Conservation (phyloP, 2,797 vertebrate species). For the Enteromius treurensis region DNA sequence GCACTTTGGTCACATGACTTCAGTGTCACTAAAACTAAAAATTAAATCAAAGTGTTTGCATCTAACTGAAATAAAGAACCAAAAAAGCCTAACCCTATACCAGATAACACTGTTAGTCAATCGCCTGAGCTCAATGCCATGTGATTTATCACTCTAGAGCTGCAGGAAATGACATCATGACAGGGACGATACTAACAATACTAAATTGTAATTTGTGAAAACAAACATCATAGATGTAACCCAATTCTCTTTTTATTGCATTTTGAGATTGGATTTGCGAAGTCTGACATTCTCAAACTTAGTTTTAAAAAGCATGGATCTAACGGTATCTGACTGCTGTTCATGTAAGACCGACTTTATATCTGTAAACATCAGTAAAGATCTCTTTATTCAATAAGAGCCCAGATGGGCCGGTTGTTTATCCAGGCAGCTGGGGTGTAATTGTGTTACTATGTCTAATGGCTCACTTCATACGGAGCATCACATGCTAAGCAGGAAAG, state of each 20-base stretch:
- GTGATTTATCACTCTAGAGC: background rate
- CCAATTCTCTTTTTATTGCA: background rate
- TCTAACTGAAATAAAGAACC: background rate
- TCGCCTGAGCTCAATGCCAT: background rate
- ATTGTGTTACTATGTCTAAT: conserved; percentile 56
- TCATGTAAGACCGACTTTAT: conserved; percentile 41
- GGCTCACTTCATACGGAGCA: conserved; percentile 17
- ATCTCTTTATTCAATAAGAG: conserved; percentile 56
- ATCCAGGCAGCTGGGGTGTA: conserved; percentile 40
- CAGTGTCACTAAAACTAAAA: background rate
- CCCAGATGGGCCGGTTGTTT: conserved; percentile 54
- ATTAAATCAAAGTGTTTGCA: background rate
- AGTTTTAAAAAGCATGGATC: conserved; percentile 17
- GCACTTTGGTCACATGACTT: background rate
- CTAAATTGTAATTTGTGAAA: background rate
- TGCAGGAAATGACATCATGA: background rate
- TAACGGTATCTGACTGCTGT: conserved; percentile 38
- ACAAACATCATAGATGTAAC: background rate
- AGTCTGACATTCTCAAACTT: conserved; percentile 32
- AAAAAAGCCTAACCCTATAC: background rate
- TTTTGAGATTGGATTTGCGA: conserved; percentile 22
- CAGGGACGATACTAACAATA: background rate
- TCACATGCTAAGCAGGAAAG: conserved; percentile 8
- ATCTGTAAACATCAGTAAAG: conserved; percentile 44
- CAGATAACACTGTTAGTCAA: background rate